Evolutionary conservation across 2,888 invertebrate genomes (phyloP), one percentile per base, ranked within the genome.

Genomic region (Drosophila putrida): DNA sequence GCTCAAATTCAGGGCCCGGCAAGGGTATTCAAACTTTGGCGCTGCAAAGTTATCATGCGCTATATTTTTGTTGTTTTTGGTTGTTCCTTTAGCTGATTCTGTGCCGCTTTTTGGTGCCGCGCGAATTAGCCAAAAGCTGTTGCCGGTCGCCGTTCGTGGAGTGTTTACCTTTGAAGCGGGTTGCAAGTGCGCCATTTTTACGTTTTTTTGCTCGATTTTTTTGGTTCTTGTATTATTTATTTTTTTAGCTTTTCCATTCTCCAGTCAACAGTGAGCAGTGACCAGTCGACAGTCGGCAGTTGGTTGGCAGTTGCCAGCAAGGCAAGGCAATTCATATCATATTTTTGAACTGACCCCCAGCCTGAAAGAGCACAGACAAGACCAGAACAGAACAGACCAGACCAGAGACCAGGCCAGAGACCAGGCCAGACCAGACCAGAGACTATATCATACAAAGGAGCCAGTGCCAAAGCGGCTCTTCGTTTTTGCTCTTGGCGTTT

Each of bases 121-220:
- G 88, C 72, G 86, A 85, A 84, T 84, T 84, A 88, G 88, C 84
- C 88, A 80, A 84, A 85, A 80, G 85, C 84, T 72, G 71, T 71
- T 73, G 73, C 73, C 85, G 49, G 55, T 69, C 71, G 71, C 71
- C 38, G 49, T 69, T 54, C 64, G 63, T 65, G 65, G 67, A 76
- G 85, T 87, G 72, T 87, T 89, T 85, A 82, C 87, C 82, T 88
- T 87, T 80, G 71, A 74, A 76, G 84, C 80, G 62, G 55, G 46
- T 71, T 68, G 82, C 82, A 67, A 71, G 72, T 71, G 71, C 88
- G 88, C 87, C 89, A 89, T 87, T 89, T 87, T 86, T 67, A 55
- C 63, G 55, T 61, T 60, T 41, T 43, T 60, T 54, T 63, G 49
- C 61, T 54, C 46, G 41, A 6, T 53, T 50, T 53, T 61, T 64